phyloP scores from a whole-genome alignment of 2,113 vertebrate species.

The Vulpes lagopus region DNA sequence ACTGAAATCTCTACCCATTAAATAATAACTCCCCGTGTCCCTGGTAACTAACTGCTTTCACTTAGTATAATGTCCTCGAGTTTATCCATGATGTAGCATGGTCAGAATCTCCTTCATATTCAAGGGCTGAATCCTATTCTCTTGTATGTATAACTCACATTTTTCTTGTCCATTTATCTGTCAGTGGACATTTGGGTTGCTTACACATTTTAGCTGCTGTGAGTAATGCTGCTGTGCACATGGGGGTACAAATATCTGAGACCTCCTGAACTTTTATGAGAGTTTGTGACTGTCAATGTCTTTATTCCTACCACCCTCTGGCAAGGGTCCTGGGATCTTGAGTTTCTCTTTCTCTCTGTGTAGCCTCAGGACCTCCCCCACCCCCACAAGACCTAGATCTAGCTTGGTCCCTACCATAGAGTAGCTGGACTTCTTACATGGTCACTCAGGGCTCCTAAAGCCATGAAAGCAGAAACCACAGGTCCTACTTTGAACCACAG shows the following conservation, averaged over 20 bases:
- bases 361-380: background rate
- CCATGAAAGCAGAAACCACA: background rate
- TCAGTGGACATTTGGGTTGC: background rate
- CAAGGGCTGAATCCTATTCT: background rate
- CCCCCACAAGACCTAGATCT: too few species aligned
- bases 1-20: background rate
- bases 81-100: background rate
- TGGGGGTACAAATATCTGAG: background rate
- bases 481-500: background rate
- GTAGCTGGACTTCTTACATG: background rate
- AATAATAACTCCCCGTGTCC: background rate
- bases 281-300: background rate
- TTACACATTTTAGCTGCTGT: background rate
- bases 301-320: background rate
- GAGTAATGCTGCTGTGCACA: background rate
- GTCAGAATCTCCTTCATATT: background rate
- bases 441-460: background rate
- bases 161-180: background rate
- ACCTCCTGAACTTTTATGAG: background rate
- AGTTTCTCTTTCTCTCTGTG: background rate
- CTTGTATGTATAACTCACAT: background rate
- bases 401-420: too few species aligned
- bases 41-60: background rate
- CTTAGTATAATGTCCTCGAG: background rate
- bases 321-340: background rate